These are phyloP conservation scores for Serripes groenlandicus DNA, from an alignment of 2,888 invertebrate genomes.

Conservation along the genomic window DNA sequence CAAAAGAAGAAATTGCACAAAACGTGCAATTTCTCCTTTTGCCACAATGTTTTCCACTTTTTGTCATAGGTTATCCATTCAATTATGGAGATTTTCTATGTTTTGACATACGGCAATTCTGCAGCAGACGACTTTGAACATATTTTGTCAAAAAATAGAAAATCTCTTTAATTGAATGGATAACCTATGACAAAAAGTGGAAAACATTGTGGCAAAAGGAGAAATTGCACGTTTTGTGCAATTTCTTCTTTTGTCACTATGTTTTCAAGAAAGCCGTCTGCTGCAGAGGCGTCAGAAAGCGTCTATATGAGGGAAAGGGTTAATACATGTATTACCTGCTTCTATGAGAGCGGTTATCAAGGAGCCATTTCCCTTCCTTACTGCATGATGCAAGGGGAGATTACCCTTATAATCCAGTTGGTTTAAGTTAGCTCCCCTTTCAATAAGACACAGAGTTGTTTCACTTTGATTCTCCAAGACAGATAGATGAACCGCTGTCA, in stretches of 20 bases:
- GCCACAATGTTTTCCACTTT: too few relatives aligned
- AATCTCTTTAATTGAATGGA: too few relatives aligned
- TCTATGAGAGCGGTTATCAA: slow-evolving; percentile 2
- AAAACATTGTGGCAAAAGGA: neutral
- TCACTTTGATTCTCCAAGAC: slow-evolving; percentile 17
- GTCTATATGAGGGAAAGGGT: neutral
- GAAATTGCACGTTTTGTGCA: neutral
- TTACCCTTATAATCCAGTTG: slow-evolving; percentile 34
- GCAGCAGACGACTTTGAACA: too few relatives aligned
- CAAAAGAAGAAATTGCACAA: too few relatives aligned
- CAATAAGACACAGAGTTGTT: neutral
- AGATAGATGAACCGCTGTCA: slow-evolving; percentile 36
- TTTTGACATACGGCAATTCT: too few relatives aligned
- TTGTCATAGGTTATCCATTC: too few relatives aligned
- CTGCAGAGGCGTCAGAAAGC: too few relatives aligned
- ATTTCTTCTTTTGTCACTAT: neutral
- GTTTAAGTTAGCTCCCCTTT: slow-evolving; percentile 17
- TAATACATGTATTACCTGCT: slow-evolving; percentile 16
- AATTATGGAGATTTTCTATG: too few relatives aligned
- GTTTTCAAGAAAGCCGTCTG: too few relatives aligned
- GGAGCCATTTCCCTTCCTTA: slow-evolving; percentile 11
- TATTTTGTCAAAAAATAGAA: too few relatives aligned
- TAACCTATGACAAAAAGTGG: too few relatives aligned
- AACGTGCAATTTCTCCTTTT: too few relatives aligned
- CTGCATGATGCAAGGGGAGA: slow-evolving; percentile 44